Evolutionary conservation across 2,113 vertebrate genomes (phyloP).

Genomic region (Anas platyrhynchos): DNA sequence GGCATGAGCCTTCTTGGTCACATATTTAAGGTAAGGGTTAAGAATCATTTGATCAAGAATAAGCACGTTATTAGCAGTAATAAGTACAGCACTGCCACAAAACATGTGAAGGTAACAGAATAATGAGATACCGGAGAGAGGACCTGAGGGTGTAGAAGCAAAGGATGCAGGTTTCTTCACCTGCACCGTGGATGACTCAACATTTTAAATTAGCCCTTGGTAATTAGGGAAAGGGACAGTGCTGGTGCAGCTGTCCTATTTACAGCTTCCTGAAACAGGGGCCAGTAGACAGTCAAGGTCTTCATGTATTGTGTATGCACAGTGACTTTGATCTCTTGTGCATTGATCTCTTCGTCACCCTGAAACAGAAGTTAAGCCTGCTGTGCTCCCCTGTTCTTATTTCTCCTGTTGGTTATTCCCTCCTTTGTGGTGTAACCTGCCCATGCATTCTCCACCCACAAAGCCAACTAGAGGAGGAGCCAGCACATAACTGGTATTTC

Average conservation of each 20-base stretch:
- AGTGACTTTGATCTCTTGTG: not conserved
- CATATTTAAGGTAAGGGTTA: not conserved
- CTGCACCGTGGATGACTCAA: not conserved
- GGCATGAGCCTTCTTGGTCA: not conserved
- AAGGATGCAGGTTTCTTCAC: not conserved
- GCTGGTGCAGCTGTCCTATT: not conserved
- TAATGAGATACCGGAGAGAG: not conserved
- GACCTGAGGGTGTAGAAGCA: not conserved
- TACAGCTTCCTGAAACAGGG: not conserved
- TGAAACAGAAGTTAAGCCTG: not conserved
- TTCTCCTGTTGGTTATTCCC: not conserved
- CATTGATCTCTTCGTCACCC: not conserved
- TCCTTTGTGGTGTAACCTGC: not conserved
- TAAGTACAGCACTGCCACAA: not conserved
- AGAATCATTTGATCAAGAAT: not conserved
- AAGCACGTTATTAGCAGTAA: not conserved
- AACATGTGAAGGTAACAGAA: not conserved
- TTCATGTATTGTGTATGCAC: rapidly evolving
- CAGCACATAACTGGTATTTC: not conserved
- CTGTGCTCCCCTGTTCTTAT: not conserved
- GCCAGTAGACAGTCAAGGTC: not conserved
- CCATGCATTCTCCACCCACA: not conserved
- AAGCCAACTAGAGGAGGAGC: not conserved
- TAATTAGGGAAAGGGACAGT: not conserved
- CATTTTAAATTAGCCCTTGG: not conserved